phyloP scores from a whole-genome alignment of 2,888 invertebrate genomes.

The Hoplodrina blanda region DNA sequence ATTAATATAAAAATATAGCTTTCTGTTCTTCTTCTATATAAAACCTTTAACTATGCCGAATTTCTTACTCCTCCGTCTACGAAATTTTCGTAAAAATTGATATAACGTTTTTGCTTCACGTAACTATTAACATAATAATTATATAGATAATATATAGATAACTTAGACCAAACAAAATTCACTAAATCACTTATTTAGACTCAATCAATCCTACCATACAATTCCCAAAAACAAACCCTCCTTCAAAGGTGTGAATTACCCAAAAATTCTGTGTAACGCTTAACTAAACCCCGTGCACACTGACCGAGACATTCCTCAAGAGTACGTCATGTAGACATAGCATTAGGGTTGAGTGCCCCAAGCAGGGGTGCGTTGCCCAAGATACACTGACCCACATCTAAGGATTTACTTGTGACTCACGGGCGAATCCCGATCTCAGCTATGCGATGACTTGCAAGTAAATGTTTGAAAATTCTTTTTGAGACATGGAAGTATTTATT shows the following conservation, averaged over 20 bases:
- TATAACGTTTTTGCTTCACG: too few relatives aligned
- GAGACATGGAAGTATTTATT: neutral
- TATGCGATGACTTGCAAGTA: slow-evolving; percentile 16
- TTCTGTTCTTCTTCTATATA: too few relatives aligned
- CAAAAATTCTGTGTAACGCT: slow-evolving; percentile 2
- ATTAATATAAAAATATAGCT: too few relatives aligned
- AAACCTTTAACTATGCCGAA: too few relatives aligned
- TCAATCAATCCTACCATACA: neutral
- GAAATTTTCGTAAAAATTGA: too few relatives aligned
- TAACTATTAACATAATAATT: too few relatives aligned
- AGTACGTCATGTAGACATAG: slow-evolving; percentile 33
- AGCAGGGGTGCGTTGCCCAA: slow-evolving; percentile 46
- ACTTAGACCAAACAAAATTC: too few relatives aligned
- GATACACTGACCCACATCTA: slow-evolving; percentile 61
- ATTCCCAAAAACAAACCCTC: neutral
- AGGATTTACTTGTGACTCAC: slow-evolving; percentile 35
- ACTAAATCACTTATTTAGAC: too few relatives aligned
- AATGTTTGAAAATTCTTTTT: neutral
- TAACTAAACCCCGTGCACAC: slow-evolving; percentile 20
- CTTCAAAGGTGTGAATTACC: neutral
- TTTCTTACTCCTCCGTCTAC: too few relatives aligned
- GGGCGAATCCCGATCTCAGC: slow-evolving; percentile 11
- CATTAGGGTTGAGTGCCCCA: slow-evolving; percentile 37
- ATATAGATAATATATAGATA: too few relatives aligned
- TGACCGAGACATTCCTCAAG: slow-evolving; percentile 52